phyloP scores from a whole-genome alignment of 2,797 vertebrate genomes.

The Centropyge bicolor region DNA sequence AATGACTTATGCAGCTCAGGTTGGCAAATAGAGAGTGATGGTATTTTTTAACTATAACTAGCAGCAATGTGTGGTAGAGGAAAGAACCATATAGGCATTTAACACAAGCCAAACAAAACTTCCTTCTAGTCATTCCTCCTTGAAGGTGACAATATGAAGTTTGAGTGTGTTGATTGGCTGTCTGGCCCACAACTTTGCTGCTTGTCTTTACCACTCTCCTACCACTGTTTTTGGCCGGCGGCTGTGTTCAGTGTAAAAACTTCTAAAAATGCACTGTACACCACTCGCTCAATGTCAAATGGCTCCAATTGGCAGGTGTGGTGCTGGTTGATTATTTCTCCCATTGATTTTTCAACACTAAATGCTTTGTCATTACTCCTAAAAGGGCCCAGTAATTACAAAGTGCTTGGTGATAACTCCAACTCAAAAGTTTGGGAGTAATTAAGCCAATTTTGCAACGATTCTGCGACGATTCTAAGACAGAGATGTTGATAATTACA shows the following conservation, averaged over 20 bases:
- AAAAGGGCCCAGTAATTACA: conserved; percentile 48
- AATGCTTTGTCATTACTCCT: conserved; percentile 64
- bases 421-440: conserved; percentile 44
- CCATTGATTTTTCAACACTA: conserved; percentile 58
- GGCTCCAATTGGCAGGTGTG: conserved; percentile 17
- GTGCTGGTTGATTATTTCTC: conserved; percentile 56
- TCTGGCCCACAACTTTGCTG: too few species aligned
- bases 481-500: conserved; percentile 49
- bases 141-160: too few species aligned
- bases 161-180: too few species aligned
- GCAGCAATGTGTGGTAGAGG: neutral
- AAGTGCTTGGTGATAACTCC: conserved; percentile 47
- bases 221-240: too few species aligned
- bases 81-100: neutral
- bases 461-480: neutral
- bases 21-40: neutral
- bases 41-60: neutral
- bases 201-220: too few species aligned
- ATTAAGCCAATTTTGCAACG: conserved; percentile 50
- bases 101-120: too few species aligned
- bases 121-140: too few species aligned
- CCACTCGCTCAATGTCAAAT: too few species aligned
- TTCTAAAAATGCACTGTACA: too few species aligned
- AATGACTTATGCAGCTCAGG: neutral
- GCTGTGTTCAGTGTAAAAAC: too few species aligned